These are phyloP conservation scores for Mylabris sibirica DNA, from an alignment of 2,888 invertebrate genomes.

Conservation along the genomic window DNA sequence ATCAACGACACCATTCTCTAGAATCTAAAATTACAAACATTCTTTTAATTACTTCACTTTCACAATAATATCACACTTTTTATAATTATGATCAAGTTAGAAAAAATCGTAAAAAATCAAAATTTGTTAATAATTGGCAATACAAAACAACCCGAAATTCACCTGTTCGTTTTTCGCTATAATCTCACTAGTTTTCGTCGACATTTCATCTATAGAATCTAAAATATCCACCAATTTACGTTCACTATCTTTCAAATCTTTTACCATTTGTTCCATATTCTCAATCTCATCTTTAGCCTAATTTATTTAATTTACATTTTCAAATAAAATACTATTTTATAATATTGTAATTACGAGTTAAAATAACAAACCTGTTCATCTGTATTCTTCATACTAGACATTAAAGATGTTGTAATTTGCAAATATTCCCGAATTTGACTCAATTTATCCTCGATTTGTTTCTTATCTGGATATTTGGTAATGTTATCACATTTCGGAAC, in stretches of 20 bases:
- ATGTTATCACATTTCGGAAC: slow-evolving; percentile 60
- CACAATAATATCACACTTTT: neutral
- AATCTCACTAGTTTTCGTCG: slow-evolving; percentile 30
- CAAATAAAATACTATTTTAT: neutral
- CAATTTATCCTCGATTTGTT: slow-evolving; percentile 73
- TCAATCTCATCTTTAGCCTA: slow-evolving; percentile 58
- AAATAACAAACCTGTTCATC: slow-evolving; percentile 71
- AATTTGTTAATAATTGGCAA: neutral
- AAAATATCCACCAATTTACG: slow-evolving; percentile 69
- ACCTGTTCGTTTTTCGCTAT: slow-evolving; percentile 36
- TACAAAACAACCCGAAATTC: slow-evolving; percentile 23
- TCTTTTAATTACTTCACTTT: neutral
- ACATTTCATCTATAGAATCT: slow-evolving; percentile 50
- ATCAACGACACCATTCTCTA: slow-evolving; percentile 48
- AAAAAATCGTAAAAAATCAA: neutral
- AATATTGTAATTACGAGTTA: neutral
- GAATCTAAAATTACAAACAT: slow-evolving; percentile 26
- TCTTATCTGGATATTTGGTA: slow-evolving; percentile 69
- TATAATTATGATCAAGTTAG: neutral
- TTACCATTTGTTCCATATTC: slow-evolving; percentile 72
- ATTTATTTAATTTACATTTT: slow-evolving; percentile 3
- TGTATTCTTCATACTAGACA: slow-evolving; percentile 71
- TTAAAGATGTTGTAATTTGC: slow-evolving; percentile 72
- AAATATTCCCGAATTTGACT: slow-evolving; percentile 78
- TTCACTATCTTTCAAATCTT: slow-evolving; percentile 75